Percentiles rank a stretch among this genome's conserved stretches.
phyloP scores from a whole-genome alignment of 2,113 vertebrate genomes.

The Cardinalis cardinalis region DNA sequence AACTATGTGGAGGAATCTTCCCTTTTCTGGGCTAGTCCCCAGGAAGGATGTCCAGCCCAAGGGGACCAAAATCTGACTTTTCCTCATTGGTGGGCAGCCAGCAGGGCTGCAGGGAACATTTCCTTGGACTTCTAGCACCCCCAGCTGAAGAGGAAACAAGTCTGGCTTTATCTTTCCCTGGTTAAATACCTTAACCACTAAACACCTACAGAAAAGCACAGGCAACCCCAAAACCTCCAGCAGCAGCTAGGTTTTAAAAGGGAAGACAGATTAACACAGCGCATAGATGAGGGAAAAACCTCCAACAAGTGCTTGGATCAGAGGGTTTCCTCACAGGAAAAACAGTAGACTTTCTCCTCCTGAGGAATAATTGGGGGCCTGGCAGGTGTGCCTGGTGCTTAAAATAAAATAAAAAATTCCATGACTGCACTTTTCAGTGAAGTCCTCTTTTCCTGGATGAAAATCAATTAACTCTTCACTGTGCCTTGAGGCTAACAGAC shows the following conservation, averaged over 20 bases:
- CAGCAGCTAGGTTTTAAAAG: constrained; percentile 15
- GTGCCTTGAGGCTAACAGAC: constrained; percentile 63
- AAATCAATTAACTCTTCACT: constrained; percentile 70
- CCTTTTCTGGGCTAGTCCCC: background rate
- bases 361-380: constrained; percentile 63
- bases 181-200: background rate
- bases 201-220: constrained; percentile 12
- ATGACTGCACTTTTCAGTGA: constrained; percentile 48
- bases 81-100: background rate
- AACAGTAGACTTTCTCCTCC: constrained; percentile 63
- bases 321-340: constrained; percentile 65
- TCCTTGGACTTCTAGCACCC: background rate
- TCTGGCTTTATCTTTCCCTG: background rate
- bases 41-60: background rate
- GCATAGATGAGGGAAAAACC: constrained; percentile 20
- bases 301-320: constrained; percentile 54
- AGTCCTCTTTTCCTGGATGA: constrained; percentile 64
- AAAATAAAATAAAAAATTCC: constrained; percentile 67
- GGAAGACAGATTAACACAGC: constrained; percentile 27
- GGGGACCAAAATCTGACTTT: background rate
- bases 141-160: background rate
- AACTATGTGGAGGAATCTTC: accelerated
- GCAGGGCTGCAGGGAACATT: background rate
- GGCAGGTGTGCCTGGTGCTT: constrained; percentile 64
- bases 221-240: background rate